These are phyloP conservation scores for Salvelinus fontinalis DNA, from an alignment of 2,113 vertebrate genomes.

Conservation along the genomic window DNA sequence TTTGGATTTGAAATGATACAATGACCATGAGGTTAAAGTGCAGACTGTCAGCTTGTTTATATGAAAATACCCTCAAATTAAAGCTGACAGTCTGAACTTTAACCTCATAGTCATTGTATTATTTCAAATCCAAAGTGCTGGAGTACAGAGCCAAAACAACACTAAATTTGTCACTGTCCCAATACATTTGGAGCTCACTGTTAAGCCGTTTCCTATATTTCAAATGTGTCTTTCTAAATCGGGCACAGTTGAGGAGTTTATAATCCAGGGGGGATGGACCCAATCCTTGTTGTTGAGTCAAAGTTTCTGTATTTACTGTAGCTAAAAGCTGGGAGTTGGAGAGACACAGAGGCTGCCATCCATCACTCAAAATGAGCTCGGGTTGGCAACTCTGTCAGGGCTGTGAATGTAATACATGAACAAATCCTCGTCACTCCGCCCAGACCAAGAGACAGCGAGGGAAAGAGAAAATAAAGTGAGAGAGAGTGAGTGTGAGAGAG, in stretches of 20 bases:
- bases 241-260: neutral
- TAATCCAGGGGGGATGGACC: neutral
- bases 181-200: no score
- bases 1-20: no score
- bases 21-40: no score
- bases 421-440: neutral
- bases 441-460: neutral
- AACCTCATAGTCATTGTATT: no score
- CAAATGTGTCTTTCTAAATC: neutral
- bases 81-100: no score
- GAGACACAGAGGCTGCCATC: neutral
- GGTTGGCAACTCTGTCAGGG: conserved; percentile 3
- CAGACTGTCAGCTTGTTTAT: no score
- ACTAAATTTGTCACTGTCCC: no score
- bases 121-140: no score
- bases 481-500: neutral
- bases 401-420: neutral
- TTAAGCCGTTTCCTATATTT: neutral
- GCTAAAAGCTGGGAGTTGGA: neutral
- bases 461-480: neutral
- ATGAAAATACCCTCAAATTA: no score
- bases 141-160: no score
- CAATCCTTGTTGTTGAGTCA: neutral
- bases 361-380: neutral
- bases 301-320: neutral